A percentile compares a stretch with the other conserved stretches of the same genome.
phyloP scores from a whole-genome alignment of 1,140 invertebrate species.

The Mamestra configurata region DNA sequence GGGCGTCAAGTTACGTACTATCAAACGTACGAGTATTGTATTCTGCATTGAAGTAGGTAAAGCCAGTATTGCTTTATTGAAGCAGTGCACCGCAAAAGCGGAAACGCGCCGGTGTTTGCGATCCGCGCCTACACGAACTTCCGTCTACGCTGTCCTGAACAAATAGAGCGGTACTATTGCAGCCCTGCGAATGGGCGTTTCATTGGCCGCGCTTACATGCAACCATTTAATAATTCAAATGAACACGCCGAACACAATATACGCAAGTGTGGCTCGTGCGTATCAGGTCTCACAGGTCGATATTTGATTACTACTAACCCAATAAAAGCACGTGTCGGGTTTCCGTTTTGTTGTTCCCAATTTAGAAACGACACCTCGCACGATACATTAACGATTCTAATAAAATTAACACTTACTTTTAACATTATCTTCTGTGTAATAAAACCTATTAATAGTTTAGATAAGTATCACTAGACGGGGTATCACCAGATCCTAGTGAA shows the following conservation, averaged over 20 bases:
- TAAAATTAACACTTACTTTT: not conserved
- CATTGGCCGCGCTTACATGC: constrained; percentile 67
- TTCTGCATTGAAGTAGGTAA: constrained; percentile 35
- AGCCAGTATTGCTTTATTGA: constrained; percentile 54
- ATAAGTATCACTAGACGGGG: too few relatives aligned
- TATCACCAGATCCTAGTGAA: not conserved
- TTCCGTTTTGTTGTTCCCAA: constrained; percentile 38
- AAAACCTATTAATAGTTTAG: not conserved
- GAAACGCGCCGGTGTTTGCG: constrained; percentile 71
- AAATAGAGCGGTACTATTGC: constrained; percentile 68
- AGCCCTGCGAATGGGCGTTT: constrained; percentile 68
- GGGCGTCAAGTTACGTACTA: not conserved
- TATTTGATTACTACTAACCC: constrained; percentile 41
- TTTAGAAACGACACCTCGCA: constrained; percentile 14
- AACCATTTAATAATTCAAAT: constrained; percentile 75
- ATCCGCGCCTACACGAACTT: constrained; percentile 73
- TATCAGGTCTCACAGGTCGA: constrained; percentile 29
- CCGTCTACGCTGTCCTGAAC: constrained; percentile 70
- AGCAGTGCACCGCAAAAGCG: constrained; percentile 50
- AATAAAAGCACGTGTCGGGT: constrained; percentile 33
- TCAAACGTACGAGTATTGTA: not conserved
- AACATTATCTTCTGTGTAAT: not conserved
- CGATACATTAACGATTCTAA: not conserved
- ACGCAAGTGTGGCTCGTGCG: constrained; percentile 1
- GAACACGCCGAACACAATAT: constrained; percentile 55